These are phyloP conservation scores for Sycophaga agraensis DNA, from an alignment of 1,140 invertebrate species.

Conservation along the genomic window DNA sequence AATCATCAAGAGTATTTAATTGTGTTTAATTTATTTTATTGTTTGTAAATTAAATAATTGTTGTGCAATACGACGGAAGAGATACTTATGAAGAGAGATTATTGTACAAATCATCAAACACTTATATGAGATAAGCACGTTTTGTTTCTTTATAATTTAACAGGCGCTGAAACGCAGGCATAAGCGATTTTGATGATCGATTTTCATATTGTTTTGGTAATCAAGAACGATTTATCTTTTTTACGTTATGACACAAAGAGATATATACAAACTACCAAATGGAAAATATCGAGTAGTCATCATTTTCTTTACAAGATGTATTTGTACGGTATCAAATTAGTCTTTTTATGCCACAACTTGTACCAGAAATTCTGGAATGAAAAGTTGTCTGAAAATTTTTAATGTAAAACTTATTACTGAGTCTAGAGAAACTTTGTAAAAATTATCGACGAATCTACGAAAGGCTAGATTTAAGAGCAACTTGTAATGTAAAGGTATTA, in stretches of 20 bases:
- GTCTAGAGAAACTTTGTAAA: conserved; percentile 7
- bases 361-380: neutral
- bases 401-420: neutral
- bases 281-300: no score
- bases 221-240: conserved; percentile 9
- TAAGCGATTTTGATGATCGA: neutral
- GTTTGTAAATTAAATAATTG: conserved; percentile 30
- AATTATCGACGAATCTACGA: conserved; percentile 6
- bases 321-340: no score
- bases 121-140: neutral
- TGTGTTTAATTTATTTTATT: conserved; percentile 31
- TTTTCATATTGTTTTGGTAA: conserved; percentile 13
- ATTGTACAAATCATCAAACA: conserved; percentile 19
- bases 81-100: conserved; percentile 9
- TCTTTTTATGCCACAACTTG: no score
- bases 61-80: conserved; percentile 25
- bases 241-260: neutral
- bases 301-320: no score
- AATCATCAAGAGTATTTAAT: conserved; percentile 22
- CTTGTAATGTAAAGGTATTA: neutral
- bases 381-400: conserved; percentile 1
- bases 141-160: conserved; percentile 12
- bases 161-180: no score
- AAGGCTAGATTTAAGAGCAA: conserved; percentile 14
- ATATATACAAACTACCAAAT: no score